Evolutionary conservation across 2,113 vertebrate species (phyloP), one percentile per base, ranked within the genome.

Genomic region (Amphilophus citrinellus): DNA sequence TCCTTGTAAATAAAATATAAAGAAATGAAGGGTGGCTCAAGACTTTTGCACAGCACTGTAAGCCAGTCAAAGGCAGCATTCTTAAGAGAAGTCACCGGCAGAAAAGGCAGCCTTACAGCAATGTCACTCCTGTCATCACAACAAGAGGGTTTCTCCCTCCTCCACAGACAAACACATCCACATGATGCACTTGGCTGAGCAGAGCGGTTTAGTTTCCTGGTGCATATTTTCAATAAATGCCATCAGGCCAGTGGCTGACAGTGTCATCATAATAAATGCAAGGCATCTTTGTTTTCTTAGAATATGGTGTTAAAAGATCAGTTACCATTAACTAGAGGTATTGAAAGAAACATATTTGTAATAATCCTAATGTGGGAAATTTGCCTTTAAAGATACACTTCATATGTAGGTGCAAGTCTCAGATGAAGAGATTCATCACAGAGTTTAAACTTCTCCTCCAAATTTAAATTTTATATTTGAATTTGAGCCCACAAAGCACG

Each of bases 81-180:
- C 3, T 42, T 79, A 73, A 8, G 59, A 13, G 22, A 78, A 50
- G 71, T 85, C 81, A 27, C 32, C 37, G 50, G 61, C 17, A 85
- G 83, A 86, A 79, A 90, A 61, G 58, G 76, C 62, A 53, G 79
- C 80, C 82, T 83, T 78, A 44, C 78, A 78, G 76, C 90, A 94
- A 92, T 91, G 93, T 94, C 92, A 92, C 73, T 87, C 58, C 65
- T 88, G 88, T 87, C 85, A 83, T 86, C 61, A 66, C 61, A 63
- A 77, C 79, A 82, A 75, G 79, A 80, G 65, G 80, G 77, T 57
- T 88, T 60, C 79, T 86, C 83, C 80, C 77, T 75, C 61, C 57
- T 86, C 87, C 84, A 83, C 86, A 47, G 84, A 71, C 90, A 83
- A 88, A 89, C 60, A 44, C 82, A 77, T 58, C 17, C 66, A 61